Conservation (phyloP, 2,113 vertebrate species). For the Kryptolebias marmoratus region DNA sequence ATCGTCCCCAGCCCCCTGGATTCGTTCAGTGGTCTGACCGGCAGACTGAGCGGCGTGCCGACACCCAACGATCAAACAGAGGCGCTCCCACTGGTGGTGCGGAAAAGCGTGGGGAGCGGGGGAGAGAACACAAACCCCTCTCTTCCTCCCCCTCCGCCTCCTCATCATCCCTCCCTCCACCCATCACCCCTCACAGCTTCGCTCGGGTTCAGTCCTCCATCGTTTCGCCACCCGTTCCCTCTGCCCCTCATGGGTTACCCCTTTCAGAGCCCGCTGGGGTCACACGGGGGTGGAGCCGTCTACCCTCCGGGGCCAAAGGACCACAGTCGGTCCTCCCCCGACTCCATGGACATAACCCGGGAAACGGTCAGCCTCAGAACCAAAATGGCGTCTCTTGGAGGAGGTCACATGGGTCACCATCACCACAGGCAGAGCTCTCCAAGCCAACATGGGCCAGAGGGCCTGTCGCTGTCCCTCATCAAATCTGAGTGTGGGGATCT, state of each 20-base stretch:
- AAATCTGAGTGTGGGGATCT: slow-evolving; percentile 98
- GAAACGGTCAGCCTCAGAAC: slow-evolving; percentile 96
- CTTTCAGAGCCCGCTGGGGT: slow-evolving; percentile 90
- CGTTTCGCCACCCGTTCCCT: slow-evolving; percentile 96
- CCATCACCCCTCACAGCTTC: slow-evolving; percentile 92
- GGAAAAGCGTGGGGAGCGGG: slow-evolving; percentile 83
- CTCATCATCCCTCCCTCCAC: slow-evolving; percentile 90
- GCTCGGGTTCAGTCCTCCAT: slow-evolving; percentile 90
- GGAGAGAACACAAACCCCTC: slow-evolving; percentile 69
- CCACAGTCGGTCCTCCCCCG: slow-evolving; percentile 88
- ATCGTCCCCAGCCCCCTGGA: slow-evolving; percentile 94
- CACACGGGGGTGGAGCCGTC: slow-evolving; percentile 84
- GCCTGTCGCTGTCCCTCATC: slow-evolving; percentile 95
- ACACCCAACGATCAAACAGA: slow-evolving; percentile 93
- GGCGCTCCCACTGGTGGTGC: slow-evolving; percentile 95
- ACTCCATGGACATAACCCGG: slow-evolving; percentile 93
- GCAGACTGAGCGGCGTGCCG: slow-evolving; percentile 78
- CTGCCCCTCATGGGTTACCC: slow-evolving; percentile 97
- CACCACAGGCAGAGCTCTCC: slow-evolving; percentile 95
- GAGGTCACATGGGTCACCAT: slow-evolving; percentile 83
- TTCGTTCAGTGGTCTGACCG: slow-evolving; percentile 82
- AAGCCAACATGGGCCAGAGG: slow-evolving; percentile 89
- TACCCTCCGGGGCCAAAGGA: slow-evolving; percentile 85
- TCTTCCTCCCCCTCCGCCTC: slow-evolving; percentile 87
- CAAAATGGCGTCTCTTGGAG: slow-evolving; percentile 89